These are phyloP conservation scores for Labrus mixtus DNA, from an alignment of 2,113 vertebrate genomes.

Conservation along the genomic window DNA sequence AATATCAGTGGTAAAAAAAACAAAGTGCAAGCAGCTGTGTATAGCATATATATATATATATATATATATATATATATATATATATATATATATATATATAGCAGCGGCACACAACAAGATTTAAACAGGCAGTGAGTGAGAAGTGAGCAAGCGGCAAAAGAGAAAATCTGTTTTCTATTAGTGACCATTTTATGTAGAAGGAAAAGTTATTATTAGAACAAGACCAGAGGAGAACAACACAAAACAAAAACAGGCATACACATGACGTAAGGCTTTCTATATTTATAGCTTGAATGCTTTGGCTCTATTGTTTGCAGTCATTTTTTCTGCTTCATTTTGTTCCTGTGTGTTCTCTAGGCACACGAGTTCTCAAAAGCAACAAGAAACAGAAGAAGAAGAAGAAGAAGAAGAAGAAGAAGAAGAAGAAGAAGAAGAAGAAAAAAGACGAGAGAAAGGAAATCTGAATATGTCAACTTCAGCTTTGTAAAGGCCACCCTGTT, in stretches of 20 bases:
- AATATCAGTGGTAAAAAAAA: neutral
- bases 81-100: no score
- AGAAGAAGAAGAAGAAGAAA: conserved; percentile 6
- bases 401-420: no score
- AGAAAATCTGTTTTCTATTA: conserved; percentile 70
- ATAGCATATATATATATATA: no score
- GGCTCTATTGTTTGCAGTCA: neutral
- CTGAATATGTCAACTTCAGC: no score
- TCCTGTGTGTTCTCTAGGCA: conserved; percentile 1
- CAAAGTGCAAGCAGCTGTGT: neutral
- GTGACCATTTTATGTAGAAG: conserved; percentile 27
- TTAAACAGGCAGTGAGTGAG: conserved; percentile 31
- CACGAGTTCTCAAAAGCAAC: neutral
- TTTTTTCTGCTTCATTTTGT: conserved; percentile 5
- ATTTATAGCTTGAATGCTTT: neutral
- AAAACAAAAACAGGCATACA: conserved; percentile 41
- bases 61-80: no score
- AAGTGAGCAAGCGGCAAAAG: conserved; percentile 23
- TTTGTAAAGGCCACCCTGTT: conserved; percentile 35
- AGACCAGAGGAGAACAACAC: conserved; percentile 19
- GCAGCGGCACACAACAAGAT: conserved; percentile 37
- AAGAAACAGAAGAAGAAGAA: no score
- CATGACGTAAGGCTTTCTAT: neutral
- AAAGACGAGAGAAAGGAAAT: conserved; percentile 10
- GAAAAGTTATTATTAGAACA: conserved; percentile 60